These are phyloP conservation scores for Pyralis farinalis DNA, from an alignment of 2,888 invertebrate species.

Conservation along the genomic window DNA sequence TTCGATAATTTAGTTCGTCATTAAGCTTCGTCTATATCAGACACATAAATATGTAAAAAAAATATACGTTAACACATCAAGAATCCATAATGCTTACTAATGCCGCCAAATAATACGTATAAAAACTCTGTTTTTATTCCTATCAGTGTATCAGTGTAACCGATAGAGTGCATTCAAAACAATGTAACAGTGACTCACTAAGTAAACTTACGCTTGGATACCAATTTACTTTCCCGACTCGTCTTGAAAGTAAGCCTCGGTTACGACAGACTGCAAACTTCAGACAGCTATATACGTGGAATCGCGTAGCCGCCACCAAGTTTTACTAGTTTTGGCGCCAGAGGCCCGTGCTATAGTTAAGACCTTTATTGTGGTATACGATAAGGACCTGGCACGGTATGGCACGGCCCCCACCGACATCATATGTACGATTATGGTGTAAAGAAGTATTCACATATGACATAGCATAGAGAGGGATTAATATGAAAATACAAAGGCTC, in stretches of 20 bases:
- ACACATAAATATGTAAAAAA: slow-evolving; percentile 1
- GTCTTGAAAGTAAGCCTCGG: slow-evolving; percentile 12
- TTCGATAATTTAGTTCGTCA: no score
- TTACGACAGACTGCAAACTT: background rate
- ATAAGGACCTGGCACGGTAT: slow-evolving; percentile 70
- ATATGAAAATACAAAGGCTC: no score
- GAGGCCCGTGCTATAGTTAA: slow-evolving; percentile 66
- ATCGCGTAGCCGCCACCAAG: slow-evolving; percentile 48
- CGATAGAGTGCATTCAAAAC: background rate
- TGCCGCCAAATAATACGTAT: no score
- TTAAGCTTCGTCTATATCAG: no score
- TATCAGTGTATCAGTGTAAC: no score
- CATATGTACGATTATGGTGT: slow-evolving; percentile 58
- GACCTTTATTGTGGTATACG: slow-evolving; percentile 57
- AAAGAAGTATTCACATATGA: slow-evolving; percentile 49
- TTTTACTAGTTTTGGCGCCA: slow-evolving; percentile 73
- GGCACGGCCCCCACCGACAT: slow-evolving; percentile 67
- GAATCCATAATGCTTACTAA: no score
- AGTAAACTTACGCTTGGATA: slow-evolving; percentile 1
- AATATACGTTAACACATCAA: no score
- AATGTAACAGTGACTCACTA: background rate
- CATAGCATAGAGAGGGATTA: background rate
- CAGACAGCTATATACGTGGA: slow-evolving; percentile 8
- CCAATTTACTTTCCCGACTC: background rate
- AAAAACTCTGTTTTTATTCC: no score